Percentiles rank a stretch among this genome's conserved stretches.
Evolutionary conservation across 2,888 invertebrate genomes (phyloP).

Genomic region (Lumbricus terrestris): DNA sequence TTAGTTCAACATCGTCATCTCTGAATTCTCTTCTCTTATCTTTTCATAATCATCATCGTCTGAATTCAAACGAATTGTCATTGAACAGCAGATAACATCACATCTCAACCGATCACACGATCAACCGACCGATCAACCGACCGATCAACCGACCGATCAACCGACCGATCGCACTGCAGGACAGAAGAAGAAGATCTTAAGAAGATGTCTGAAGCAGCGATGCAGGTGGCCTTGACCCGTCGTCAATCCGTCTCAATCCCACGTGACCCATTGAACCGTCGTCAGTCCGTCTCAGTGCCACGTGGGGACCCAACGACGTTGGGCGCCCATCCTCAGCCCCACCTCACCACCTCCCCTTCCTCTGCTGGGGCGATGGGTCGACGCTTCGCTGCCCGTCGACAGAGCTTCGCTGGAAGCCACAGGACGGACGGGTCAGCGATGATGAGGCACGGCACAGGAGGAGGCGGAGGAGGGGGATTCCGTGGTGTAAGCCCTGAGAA

Average conservation of each 20-base stretch:
- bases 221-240: not conserved
- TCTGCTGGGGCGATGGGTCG: not conserved
- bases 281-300: too few species aligned
- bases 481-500: conserved; percentile 35
- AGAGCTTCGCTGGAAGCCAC: not conserved
- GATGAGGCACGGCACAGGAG: not conserved
- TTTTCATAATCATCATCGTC: too few species aligned
- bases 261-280: not conserved
- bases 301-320: too few species aligned
- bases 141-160: too few species aligned
- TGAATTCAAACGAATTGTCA: not conserved
- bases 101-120: too few species aligned
- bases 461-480: not conserved
- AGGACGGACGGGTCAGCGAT: not conserved
- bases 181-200: too few species aligned
- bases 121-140: too few species aligned
- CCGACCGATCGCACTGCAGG: too few species aligned
- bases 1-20: too few species aligned
- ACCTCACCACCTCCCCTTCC: not conserved
- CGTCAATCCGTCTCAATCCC: not conserved
- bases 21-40: too few species aligned
- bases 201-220: not conserved
- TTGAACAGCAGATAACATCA: not conserved
- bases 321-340: not conserved
- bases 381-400: not conserved